A percentile compares a stretch with the other conserved stretches of the same genome.
phyloP scores from a whole-genome alignment of 2,888 invertebrate species.

The Falcaria lacertinaria region DNA sequence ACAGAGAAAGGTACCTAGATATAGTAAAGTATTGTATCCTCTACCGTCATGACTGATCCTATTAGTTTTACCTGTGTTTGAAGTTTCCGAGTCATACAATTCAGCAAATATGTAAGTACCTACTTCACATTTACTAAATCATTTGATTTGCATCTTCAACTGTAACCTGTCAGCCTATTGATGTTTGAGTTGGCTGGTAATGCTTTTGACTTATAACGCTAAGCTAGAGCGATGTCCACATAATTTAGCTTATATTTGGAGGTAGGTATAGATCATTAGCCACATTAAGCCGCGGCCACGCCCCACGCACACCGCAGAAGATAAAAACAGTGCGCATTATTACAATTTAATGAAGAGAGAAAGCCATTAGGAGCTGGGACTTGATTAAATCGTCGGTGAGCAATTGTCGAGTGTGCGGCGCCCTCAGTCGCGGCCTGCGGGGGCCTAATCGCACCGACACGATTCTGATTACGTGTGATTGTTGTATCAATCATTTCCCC shows the following conservation, averaged over 20 bases:
- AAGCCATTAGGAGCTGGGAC: conserved; percentile 63
- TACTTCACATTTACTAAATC: too few relatives aligned
- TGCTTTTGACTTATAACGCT: too few relatives aligned
- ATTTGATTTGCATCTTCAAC: too few relatives aligned
- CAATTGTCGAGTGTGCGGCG: conserved; percentile 56
- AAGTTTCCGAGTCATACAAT: too few relatives aligned
- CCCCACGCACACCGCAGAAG: conserved; percentile 41
- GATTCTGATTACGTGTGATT: conserved; percentile 75
- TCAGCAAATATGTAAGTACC: too few relatives aligned
- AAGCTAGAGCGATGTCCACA: not conserved
- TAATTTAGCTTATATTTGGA: not conserved
- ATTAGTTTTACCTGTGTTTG: too few relatives aligned
- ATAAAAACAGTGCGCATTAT: conserved; percentile 68
- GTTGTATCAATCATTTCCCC: conserved; percentile 78
- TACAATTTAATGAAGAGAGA: conserved; percentile 74
- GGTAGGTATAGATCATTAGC: conserved; percentile 30
- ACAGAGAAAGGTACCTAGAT: too few relatives aligned
- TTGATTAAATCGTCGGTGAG: conserved; percentile 73
- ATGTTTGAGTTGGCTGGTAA: too few relatives aligned
- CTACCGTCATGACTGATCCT: too few relatives aligned
- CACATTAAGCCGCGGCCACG: conserved; percentile 39
- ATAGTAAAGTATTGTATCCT: too few relatives aligned
- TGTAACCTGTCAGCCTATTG: too few relatives aligned
- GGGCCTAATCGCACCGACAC: conserved; percentile 70
- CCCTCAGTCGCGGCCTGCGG: conserved; percentile 45